Evolutionary conservation across 2,797 vertebrate species (phyloP), one percentile per base, ranked within the genome.

Genomic region (Xiphorhynchus erythropygius): DNA sequence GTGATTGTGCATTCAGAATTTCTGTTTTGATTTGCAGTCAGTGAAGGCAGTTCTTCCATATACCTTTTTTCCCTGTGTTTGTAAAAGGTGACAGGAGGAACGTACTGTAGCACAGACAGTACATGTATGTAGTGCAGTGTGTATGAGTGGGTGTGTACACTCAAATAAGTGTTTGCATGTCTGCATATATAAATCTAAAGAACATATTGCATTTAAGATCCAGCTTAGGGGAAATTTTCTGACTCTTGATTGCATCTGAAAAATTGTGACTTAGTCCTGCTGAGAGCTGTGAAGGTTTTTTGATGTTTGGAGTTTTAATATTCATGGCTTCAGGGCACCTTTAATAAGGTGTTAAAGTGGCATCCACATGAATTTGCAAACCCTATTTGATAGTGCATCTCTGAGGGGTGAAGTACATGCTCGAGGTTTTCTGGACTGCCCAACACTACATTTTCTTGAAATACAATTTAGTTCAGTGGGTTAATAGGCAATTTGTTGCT

Each of bases 401-500:
- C 47, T 56, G 76, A 42, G 57, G 53, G 33, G n/a, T 84, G 69
- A 60, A 81, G 49, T 62, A 10, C 50, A 57, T 7, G 21, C 23
- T 60, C 73, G 83, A 67, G 64, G 83, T 67, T 80, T 71, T 67
- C 37, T 84, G 86, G 28, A 8, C 80, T 73, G 47, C 69, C 69
- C 16, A 2, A 47, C 69, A 73, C 77, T 65, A 18, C 12, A 2
- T 37, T 86, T 73, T 56, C 80, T 69, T 80, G 80, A 65, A 86
- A 84, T 77, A 80, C 9, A 41, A 24, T 89, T 79, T 84, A 77
- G 84, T 77, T 90, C 77, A 62, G 68, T 16, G 7, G 89, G 91
- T 89, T 94, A 90, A 92, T 86, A 53, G 22, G 47, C 92, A 74
- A 81, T 92, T 94, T 89, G 83, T 77, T 89, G 60, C 81, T 81